Base-by-base conservation (phyloP, 2,797 vertebrate genomes). In the Catharus ustulatus region DNA sequence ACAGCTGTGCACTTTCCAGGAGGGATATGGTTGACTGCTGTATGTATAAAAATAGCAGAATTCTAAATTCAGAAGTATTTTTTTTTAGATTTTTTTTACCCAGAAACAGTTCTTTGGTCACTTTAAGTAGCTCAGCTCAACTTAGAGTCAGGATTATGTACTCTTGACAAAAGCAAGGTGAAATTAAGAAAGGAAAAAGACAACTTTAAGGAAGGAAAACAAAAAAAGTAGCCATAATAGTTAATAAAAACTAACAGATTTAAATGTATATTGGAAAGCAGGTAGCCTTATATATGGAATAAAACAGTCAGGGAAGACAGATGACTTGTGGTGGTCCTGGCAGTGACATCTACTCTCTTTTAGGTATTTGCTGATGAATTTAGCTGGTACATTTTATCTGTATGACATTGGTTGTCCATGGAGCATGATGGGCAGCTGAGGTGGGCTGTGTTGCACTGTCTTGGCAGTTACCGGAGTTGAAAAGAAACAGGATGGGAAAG, bases 11-110 rank as follows among this genome's bases (percentile, higher is more conserved):
- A 15, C 34, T 93, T 95, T 58, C 20, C 19, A 59, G 46, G 40
- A 87, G 49, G 22, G 51, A 55, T 75, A 23, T 59, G 43, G 12
- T n/a, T 66, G 63, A 29, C 16, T 93, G 40, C 45, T 77, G 11
- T 55, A 40, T 42, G 23, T 77, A 73, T 34, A 69, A 40, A 77
- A 77, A 67, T 29, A 83, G 18, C 0, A 0, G 26, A 34, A 74
- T 87, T 95, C 66, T 95, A 71, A 76, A 67, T 89, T 89, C 20
- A 38, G 9, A 87, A 83, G 9, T 49, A 51, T 55, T 82, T 89
- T 12, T 64, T 36, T 45, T 61, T 32, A 75, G 27, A 34, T 78
- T 93, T 13, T 89, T 72, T 89, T 72, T 66, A 83, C n/a, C 38
- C 48, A 67, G 72, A 76, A 87, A 9, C 21, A 32, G 23, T 0